Conservation (phyloP, 2,797 vertebrate genomes). For the Sciurus carolinensis region DNA sequence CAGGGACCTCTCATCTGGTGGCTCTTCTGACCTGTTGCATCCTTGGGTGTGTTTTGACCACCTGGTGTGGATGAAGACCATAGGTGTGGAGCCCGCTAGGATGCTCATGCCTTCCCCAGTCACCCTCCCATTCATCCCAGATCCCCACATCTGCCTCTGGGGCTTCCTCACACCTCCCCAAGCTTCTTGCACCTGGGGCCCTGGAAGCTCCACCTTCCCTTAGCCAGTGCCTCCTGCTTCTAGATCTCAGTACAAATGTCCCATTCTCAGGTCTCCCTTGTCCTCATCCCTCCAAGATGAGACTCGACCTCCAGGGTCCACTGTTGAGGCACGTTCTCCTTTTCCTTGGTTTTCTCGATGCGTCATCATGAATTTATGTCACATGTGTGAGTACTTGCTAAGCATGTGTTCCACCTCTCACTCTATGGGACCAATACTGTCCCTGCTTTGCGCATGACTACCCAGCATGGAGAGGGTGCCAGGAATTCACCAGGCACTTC, state of each 20-base stretch:
- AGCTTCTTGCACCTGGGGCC: neutral
- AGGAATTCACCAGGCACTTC: neutral
- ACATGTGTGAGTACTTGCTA: neutral
- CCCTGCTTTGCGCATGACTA: neutral
- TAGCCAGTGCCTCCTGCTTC: neutral
- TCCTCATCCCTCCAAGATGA: neutral
- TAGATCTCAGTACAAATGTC: neutral
- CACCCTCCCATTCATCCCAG: neutral
- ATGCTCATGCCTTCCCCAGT: neutral
- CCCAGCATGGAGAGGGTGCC: neutral
- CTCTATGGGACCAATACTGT: neutral
- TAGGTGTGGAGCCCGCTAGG: neutral
- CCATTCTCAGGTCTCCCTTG: neutral
- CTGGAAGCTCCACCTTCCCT: neutral
- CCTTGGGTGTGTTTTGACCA: no score
- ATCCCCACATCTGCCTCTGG: neutral
- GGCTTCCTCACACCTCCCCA: neutral
- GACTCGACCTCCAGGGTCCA: neutral
- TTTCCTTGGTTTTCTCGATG: neutral
- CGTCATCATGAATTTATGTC: accelerated
- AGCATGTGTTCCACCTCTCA: neutral
- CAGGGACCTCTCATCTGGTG: neutral
- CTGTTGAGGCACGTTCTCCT: neutral
- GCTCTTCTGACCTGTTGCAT: no score
- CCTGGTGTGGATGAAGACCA: neutral